A percentile compares a stretch with the other conserved stretches of the same genome.
Evolutionary conservation across 2,113 vertebrate genomes (phyloP).

Genomic region (Oostethus manadensis): DNA sequence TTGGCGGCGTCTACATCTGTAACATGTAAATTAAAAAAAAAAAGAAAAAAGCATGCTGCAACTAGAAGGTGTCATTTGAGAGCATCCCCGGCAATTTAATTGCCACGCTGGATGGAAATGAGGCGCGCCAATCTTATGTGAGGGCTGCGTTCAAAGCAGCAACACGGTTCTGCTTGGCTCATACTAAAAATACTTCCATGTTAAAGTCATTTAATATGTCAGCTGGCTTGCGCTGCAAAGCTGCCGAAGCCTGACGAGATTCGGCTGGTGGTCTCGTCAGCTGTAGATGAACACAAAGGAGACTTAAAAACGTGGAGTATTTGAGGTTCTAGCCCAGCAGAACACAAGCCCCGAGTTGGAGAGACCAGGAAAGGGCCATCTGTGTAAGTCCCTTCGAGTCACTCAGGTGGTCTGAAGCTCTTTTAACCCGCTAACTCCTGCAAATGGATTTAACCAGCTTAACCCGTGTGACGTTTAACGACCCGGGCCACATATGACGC

Average conservation of each 20-base stretch:
- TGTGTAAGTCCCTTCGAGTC: neutral
- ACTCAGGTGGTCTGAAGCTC: conserved; percentile 1
- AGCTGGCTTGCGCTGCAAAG: conserved; percentile 17
- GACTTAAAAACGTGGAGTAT: too few relatives aligned
- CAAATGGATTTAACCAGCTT: conserved; percentile 1
- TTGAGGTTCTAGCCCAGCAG: too few relatives aligned
- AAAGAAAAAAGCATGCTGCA: neutral
- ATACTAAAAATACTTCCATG: conserved; percentile 14
- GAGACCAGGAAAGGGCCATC: too few relatives aligned
- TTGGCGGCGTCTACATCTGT: neutral
- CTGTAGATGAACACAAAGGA: too few relatives aligned
- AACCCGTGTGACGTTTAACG: conserved; percentile 2
- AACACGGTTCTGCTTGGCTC: conserved; percentile 15
- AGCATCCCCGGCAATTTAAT: conserved; percentile 28
- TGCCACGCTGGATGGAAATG: conserved; percentile 37
- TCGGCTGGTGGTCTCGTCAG: conserved; percentile 20
- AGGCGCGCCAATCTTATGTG: conserved; percentile 47
- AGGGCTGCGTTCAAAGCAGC: conserved; percentile 38
- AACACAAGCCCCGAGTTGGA: too few relatives aligned
- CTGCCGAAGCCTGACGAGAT: conserved; percentile 26
- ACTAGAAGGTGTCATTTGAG: too few relatives aligned
- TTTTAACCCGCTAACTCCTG: conserved; percentile 8
- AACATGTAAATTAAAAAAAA: neutral
- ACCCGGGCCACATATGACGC: neutral
- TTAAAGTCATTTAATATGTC: conserved; percentile 20